Base-by-base conservation (phyloP, 2,113 vertebrate genomes). In the Oplegnathus fasciatus region DNA sequence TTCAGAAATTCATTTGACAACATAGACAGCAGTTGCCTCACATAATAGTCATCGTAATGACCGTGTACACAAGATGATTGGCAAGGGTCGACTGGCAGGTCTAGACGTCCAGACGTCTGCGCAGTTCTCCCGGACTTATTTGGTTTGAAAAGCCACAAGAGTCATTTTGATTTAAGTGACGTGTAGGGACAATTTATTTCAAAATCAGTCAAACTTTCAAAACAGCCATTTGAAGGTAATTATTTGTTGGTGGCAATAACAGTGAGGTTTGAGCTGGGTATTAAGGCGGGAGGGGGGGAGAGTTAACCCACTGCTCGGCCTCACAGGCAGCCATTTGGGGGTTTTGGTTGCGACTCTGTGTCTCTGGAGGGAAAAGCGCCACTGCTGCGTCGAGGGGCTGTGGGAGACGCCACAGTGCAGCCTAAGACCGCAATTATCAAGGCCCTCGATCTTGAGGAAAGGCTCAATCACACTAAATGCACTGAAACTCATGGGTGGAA, bases 341-440 rank as follows among this genome's bases (percentile, higher is more conserved):
- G 86, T 94, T 94, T 93, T 93, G 92, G 94, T 93, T 83, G 86
- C 89, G 94, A 94, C 95, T 93, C 24, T 0, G 75, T 80, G 95
- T 95, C 95, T 95, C 94, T 93, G 85, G 91, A 68, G 89, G 85
- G 84, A 76, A 86, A 88, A 86, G 28, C 28, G 24, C 78, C 80
- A 75, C 88, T 52, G 85, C 69, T 83, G 78, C 72, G 18, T 75
- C 66, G 66, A 77, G 87, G 83, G 77, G 66, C 78, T 82, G 86
- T 6, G 83, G 90, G 85, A 82, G 73, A 89, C 26, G 26, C 89
- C 78, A 73, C 87, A 79, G 75, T 50, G 75, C 64, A 84, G 86
- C 78, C 64, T 3, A 9, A 86, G 75, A 81, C 93, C 91, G 87
- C 93, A 94, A 90, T 90, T 93, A 93, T 88, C 79, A 85, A 82